Conservation (phyloP, 1,140 invertebrate genomes). For the Phortica variegata region DNA sequence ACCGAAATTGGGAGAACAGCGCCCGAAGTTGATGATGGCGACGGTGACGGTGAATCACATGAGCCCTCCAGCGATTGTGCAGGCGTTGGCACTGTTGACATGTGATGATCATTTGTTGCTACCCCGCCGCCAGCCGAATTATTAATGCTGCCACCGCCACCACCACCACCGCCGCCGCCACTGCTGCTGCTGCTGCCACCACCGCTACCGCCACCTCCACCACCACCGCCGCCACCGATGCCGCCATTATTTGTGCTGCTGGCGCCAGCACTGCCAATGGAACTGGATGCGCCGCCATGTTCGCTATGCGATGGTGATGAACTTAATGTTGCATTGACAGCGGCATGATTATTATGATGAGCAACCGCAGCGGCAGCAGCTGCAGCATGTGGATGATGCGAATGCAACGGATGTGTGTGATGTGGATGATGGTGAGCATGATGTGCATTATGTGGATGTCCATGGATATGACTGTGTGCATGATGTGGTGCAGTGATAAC, state of each 20-base stretch:
- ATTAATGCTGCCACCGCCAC: constrained; percentile 1
- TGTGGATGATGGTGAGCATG: too few species aligned
- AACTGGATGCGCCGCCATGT: constrained; percentile 19
- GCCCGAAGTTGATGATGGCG: constrained; percentile 53
- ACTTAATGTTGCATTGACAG: constrained; percentile 39
- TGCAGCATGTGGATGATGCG: constrained; percentile 36
- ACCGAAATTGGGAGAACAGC: constrained; percentile 46
- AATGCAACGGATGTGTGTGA: constrained; percentile 27
- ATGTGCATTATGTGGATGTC: constrained; percentile 3
- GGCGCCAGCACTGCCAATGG: constrained; percentile 24
- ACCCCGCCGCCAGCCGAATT: constrained; percentile 4
- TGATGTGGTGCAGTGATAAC: constrained; percentile 6
- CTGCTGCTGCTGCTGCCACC: constrained; percentile 38
- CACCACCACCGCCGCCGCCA: constrained; percentile 8
- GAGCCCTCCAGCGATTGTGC: constrained; percentile 52
- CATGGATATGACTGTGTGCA: constrained; percentile 29
- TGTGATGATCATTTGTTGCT: constrained; percentile 46
- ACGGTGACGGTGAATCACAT: constrained; percentile 54
- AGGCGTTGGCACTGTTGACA: constrained; percentile 48
- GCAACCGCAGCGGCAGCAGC: constrained; percentile 33
- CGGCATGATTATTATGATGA: constrained; percentile 31
- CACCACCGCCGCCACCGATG: constrained; percentile 43
- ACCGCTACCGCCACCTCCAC: constrained; percentile 55
- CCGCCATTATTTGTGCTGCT: constrained; percentile 27
- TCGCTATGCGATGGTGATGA: constrained; percentile 43